Evolutionary conservation across 2,888 invertebrate genomes (phyloP).

Genomic region (Pyrocoelia pectoralis): DNA sequence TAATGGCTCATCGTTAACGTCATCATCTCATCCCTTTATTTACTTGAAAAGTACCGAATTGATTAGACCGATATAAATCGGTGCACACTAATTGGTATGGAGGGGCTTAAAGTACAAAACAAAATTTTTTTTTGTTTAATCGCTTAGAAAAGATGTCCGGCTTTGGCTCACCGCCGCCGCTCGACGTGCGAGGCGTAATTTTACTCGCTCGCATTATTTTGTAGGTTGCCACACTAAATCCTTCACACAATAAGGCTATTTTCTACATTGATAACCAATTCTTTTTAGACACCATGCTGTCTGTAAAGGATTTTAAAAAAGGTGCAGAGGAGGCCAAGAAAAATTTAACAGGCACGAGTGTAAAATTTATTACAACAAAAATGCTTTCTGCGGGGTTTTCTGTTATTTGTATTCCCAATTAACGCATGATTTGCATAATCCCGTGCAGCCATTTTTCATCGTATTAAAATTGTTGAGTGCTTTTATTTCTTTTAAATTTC

Average conservation of each 20-base stretch:
- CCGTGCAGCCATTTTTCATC: not conserved
- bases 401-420: constrained; percentile 1
- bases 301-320: constrained; percentile 32
- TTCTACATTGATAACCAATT: constrained; percentile 51
- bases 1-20: constrained; percentile 48
- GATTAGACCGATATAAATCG: constrained; percentile 28
- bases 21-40: constrained; percentile 41
- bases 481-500: not conserved
- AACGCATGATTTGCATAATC: not conserved
- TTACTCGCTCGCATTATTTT: constrained; percentile 33
- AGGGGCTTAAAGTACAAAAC: not conserved
- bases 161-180: constrained; percentile 23
- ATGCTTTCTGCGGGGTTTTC: not conserved
- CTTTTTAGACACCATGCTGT: constrained; percentile 44
- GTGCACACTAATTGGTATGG: constrained; percentile 21
- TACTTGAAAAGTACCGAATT: constrained; percentile 16
- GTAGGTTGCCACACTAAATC: constrained; percentile 41
- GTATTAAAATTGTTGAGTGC: not conserved
- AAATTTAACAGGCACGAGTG: constrained; percentile 3
- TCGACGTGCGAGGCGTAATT: constrained; percentile 25
- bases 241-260: constrained; percentile 48
- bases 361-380: not conserved
- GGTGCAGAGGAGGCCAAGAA: constrained; percentile 4
- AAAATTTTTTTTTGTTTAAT: constrained; percentile 35
- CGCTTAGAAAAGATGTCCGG: constrained; percentile 34